A percentile compares a stretch with the other conserved stretches of the same genome.
These are phyloP conservation scores for Chrysogorgia sp. DNA, from an alignment of 92 coral and sea anemone genomes.

Conservation along the genomic window DNA sequence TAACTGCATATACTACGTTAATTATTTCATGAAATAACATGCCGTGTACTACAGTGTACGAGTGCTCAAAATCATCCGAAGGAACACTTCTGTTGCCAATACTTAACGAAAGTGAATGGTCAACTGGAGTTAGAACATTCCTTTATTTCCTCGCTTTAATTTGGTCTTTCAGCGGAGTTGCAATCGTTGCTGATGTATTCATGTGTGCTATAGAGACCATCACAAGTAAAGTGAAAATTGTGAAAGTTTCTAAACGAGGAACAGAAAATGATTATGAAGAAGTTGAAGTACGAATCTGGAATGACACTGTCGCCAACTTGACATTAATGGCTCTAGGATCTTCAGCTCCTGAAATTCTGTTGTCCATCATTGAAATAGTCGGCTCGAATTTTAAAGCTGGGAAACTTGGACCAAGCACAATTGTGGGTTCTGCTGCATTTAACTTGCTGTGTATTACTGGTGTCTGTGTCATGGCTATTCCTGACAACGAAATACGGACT, in stretches of 20 bases:
- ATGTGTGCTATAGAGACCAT: conserved; percentile 98
- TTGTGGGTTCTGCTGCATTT: conserved; percentile 98
- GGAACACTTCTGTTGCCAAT: conserved; percentile 79
- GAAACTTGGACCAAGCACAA: conserved; percentile 93
- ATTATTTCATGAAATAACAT: not conserved
- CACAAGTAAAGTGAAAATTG: conserved; percentile 92
- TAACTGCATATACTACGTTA: not conserved
- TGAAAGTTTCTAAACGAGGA: conserved; percentile 84
- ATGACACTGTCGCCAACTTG: conserved; percentile 95
- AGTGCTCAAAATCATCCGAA: conserved; percentile 59
- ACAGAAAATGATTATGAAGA: conserved; percentile 66
- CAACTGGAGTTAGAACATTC: conserved; percentile 66
- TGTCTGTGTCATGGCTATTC: conserved; percentile 89
- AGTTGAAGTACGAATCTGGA: conserved; percentile 92
- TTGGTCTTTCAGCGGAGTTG: conserved; percentile 98
- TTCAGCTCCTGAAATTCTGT: conserved; percentile 95
- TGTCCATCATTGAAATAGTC: conserved; percentile 87
- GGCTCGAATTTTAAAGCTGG: conserved; percentile 84
- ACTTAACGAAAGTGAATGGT: conserved; percentile 92
- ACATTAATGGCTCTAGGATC: conserved; percentile 98
- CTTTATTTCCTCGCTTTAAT: conserved; percentile 78
- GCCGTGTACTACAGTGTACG: conserved; percentile 28
- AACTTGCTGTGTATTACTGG: conserved; percentile 90
- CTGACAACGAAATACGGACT: conserved; percentile 72
- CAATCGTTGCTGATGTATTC: conserved; percentile 91